Evolutionary conservation across 1,140 invertebrate genomes (phyloP), one percentile per base, ranked within the genome.

Genomic region (Camponotus pennsylvanicus): DNA sequence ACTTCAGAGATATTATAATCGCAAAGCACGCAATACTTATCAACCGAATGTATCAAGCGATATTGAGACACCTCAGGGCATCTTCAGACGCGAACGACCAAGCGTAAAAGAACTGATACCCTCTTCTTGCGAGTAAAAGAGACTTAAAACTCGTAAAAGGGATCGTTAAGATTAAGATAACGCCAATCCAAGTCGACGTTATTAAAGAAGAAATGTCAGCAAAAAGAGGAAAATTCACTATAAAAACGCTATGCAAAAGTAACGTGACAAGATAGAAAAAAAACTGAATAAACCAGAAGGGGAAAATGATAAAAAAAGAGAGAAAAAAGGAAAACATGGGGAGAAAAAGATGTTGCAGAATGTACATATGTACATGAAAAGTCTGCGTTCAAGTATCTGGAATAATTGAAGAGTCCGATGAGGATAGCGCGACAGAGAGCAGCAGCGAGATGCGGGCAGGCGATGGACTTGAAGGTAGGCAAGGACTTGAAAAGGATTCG

Each of bases 341-440:
- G 63, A 75, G 83, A 89, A 83, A 78, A 75, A 90, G 83, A 89
- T 86, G 86, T 91, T 91, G 90, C 86, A 91, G 85, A 69, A 88
- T 86, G 61, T 63, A 59, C 13, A 0, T 52, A 52, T 86, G 87
- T 71, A 89, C 77, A 78, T 90, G 91, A 89, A 92, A 93, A 92
- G 76, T 90, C 86, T 87, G 71, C 86, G 86, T 59, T 86, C 78
- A 86, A 89, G 88, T 85, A 77, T 59, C 70, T 59, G 67, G 79
- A 73, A 88, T 86, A 73, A 73, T 64, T 86, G 77, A 88, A 86
- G 90, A 86, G 76, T 91, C 78, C 75, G 61, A 78, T 32, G 37
- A 76, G 87, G 49, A 40, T 66, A 75, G 49, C 18, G 42, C 34
- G 75, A 57, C 52, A 34, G 49, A 18, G 1, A 18, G n/a, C 34